phyloP scores from a whole-genome alignment of 2,888 invertebrate species.

The Polyommatus icarus region DNA sequence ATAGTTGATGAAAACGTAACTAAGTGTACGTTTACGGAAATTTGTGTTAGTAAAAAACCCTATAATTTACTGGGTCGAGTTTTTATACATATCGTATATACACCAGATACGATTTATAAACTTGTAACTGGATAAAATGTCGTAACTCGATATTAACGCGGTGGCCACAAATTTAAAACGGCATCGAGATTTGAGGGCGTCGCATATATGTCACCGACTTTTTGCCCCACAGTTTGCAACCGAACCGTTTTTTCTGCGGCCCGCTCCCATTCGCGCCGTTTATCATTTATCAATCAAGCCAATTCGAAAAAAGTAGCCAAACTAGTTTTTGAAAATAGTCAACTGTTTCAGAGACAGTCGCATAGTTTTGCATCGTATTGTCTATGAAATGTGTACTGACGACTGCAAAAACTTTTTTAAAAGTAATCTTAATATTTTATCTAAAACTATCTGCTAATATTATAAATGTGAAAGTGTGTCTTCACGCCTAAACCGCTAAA shows the following conservation, averaged over 20 bases:
- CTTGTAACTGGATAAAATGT: background rate
- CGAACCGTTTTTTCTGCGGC: conserved; percentile 31
- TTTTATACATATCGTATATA: too few relatives aligned
- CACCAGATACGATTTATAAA: background rate
- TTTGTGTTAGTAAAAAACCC: too few relatives aligned
- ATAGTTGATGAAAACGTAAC: too few relatives aligned
- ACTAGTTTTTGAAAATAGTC: conserved; percentile 10
- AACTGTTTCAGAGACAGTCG: background rate
- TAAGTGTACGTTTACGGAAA: too few relatives aligned
- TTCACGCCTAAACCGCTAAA: too few relatives aligned
- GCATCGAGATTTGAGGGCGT: conserved; percentile 22
- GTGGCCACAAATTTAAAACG: conserved; percentile 25
- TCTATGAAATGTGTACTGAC: background rate
- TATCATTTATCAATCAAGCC: conserved; percentile 33
- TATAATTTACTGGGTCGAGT: too few relatives aligned
- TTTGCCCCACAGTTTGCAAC: conserved; percentile 32
- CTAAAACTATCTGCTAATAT: too few relatives aligned
- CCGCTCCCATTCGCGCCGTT: conserved; percentile 27
- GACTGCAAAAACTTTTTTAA: background rate
- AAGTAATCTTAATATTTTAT: too few relatives aligned
- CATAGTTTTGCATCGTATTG: background rate
- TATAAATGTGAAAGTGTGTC: too few relatives aligned
- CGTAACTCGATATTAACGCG: conserved; percentile 2
- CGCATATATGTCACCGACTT: conserved; percentile 32
- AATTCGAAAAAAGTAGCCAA: conserved; percentile 30